Conservation (phyloP, 2,797 vertebrate genomes). For the Eulemur rubriventer region DNA sequence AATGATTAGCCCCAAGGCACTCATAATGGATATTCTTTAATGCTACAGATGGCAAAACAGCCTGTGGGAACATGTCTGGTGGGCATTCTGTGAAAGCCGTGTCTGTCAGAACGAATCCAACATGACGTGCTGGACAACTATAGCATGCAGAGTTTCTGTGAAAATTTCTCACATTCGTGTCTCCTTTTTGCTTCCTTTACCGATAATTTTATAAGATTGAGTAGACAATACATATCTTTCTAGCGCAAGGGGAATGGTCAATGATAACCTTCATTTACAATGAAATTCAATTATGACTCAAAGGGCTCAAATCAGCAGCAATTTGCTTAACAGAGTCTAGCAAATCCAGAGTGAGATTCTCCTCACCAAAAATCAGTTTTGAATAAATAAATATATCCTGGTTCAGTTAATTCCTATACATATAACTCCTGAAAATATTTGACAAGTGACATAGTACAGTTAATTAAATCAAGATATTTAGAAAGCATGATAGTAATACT, state of each 20-base stretch:
- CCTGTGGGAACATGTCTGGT: conserved; percentile 78
- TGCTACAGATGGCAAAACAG: conserved; percentile 85
- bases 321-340: conserved; percentile 52
- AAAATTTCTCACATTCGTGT: conserved; percentile 77
- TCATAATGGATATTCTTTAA: conserved; percentile 80
- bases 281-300: conserved; percentile 53
- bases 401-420: not conserved
- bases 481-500: not conserved
- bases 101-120: conserved; percentile 80
- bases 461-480: not conserved
- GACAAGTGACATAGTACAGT: not conserved
- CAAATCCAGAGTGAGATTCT: not conserved
- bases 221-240: conserved; percentile 45
- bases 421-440: not conserved
- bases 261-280: not conserved
- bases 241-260: conserved; percentile 49
- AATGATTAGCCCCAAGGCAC: conserved; percentile 78
- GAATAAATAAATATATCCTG: not conserved
- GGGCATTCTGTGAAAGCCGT: conserved; percentile 79
- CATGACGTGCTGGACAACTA: conserved; percentile 67
- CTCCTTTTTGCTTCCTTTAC: conserved; percentile 60
- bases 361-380: not conserved
- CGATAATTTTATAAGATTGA: conserved; percentile 71
- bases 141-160: conserved; percentile 54
- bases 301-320: conserved; percentile 62